Conservation (phyloP, 2,113 vertebrate species). For the Catharus fuscescens region DNA sequence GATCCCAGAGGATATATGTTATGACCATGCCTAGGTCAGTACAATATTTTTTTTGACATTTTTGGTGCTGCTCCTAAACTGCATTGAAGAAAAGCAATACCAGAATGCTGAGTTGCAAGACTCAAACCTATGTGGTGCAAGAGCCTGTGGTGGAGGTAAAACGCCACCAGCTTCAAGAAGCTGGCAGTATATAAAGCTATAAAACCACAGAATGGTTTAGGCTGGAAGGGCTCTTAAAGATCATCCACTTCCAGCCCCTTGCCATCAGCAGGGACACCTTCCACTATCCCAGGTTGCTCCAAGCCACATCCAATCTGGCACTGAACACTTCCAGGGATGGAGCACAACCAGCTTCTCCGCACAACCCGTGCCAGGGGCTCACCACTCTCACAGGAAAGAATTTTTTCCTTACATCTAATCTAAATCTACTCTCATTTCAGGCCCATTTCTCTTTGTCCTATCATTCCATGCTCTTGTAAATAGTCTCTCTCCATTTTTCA, state of each 20-base stretch:
- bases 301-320: accelerated
- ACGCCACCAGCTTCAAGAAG: neutral
- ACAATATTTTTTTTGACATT: neutral
- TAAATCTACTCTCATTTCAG: neutral
- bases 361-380: neutral
- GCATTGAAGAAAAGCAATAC: accelerated
- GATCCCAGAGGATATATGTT: neutral
- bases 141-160: neutral
- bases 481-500: neutral
- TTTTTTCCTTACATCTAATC: neutral
- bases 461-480: neutral
- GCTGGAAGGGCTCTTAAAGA: neutral
- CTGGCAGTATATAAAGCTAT: neutral
- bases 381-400: neutral
- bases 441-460: neutral
- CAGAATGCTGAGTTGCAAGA: neutral
- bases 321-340: neutral
- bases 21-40: neutral
- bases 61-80: neutral
- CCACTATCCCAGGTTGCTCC: accelerated
- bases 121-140: neutral
- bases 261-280: neutral
- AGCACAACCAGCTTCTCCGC: neutral
- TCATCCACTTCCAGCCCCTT: neutral
- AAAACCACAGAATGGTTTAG: neutral